Evolutionary conservation across 2,888 invertebrate species (phyloP).

Genomic region (Archips xylosteana): DNA sequence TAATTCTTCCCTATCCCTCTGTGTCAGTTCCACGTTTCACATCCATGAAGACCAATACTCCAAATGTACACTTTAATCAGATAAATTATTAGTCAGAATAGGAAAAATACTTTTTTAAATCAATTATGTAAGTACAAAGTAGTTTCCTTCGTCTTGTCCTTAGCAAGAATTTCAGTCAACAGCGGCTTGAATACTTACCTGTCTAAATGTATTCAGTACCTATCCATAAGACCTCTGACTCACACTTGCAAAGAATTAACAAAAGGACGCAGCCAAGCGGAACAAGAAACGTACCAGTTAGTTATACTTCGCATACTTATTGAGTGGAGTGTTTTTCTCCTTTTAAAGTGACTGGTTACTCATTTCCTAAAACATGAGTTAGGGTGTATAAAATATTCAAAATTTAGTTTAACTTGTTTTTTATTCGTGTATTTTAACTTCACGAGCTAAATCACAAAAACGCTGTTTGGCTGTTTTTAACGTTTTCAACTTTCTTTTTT

Average conservation of each 20-base stretch:
- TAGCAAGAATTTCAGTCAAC: not conserved
- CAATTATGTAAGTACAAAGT: not conserved
- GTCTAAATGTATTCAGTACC: not conserved
- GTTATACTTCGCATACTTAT: not conserved
- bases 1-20: no score
- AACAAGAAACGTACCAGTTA: not conserved
- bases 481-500: no score
- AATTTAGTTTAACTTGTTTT: not conserved
- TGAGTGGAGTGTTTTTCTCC: not conserved
- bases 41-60: no score
- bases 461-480: no score
- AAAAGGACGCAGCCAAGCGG: slow-evolving; percentile 19
- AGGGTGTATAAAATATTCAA: not conserved
- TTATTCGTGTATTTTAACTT: no score
- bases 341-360: not conserved
- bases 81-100: no score
- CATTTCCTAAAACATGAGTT: not conserved
- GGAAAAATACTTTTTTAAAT: no score
- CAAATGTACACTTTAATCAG: no score
- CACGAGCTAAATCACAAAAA: no score
- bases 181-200: not conserved
- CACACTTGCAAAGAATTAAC: slow-evolving; percentile 1
- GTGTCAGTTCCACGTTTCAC: no score
- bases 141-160: not conserved
- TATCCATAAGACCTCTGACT: not conserved